Evolutionary conservation across 2,113 vertebrate genomes (phyloP), one percentile per base, ranked within the genome.

Genomic region (Mohoua ochrocephala): DNA sequence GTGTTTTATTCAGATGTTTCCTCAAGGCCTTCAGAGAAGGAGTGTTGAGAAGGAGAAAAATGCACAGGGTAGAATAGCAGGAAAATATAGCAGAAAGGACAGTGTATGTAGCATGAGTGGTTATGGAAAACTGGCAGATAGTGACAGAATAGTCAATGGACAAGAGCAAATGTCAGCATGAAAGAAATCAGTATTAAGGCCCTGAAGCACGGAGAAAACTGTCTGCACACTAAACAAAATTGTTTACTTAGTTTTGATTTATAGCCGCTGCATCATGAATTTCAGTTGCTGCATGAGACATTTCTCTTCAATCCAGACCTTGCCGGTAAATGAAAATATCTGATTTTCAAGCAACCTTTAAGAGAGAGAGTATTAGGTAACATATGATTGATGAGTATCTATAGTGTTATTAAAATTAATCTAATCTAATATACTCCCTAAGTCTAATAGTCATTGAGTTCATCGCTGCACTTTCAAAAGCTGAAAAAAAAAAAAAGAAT

Each of bases 161-260:
- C 50, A 50, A 73, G 35, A 88, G 35, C 52, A 74, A 73, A 93
- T 75, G 33, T 47, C 63, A 93, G 18, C 35, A 89, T 84, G 75
- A 93, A 94, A 93, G 13, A 92, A 90, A 89, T 92, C 52, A 39
- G 39, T 95, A 91, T 64, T 63, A 84, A 96, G 60, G 56, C 73
- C 68, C 44, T 87, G 85, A 86, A 93, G 68, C 75, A 49, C 57
- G 60, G 30, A 69, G 68, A 84, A 84, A 90, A 81, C 52, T 54
- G 7, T 84, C 70, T 86, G 26, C 1, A 1, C 41, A 44, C 47
- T 60, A 56, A 93, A 86, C 24, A 88, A 71, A 78, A 75, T 19
- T 75, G 71, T 93, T 96, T 86, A 53, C 61, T 60, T 80, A 33
- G 54, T 78, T 96, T 92, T 93, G 85, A 81, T 92, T 96, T 96